phyloP scores from a whole-genome alignment of 2,888 invertebrate genomes.

The Pachliopta kotzebuea region DNA sequence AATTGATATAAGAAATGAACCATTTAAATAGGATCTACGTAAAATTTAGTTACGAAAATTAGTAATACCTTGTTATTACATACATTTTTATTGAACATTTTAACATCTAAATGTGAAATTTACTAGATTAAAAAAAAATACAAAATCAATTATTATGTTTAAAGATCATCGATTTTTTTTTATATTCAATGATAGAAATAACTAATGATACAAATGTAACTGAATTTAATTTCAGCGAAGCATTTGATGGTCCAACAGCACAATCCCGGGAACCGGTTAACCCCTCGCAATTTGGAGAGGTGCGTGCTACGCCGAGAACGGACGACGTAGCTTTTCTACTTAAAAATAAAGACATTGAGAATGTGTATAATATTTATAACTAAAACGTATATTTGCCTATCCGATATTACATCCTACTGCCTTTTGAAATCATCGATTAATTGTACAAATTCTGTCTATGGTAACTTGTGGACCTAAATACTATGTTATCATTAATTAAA shows the following conservation, averaged over 20 bases:
- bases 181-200: not conserved
- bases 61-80: not conserved
- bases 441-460: conserved; percentile 64
- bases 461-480: conserved; percentile 65
- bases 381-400: conserved; percentile 26
- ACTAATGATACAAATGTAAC: conserved; percentile 1
- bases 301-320: not conserved
- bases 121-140: not conserved
- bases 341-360: conserved; percentile 52
- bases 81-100: not conserved
- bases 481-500: conserved; percentile 47
- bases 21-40: conserved; percentile 4
- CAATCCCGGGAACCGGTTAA: not conserved
- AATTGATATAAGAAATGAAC: conserved; percentile 31
- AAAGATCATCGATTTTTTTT: not conserved
- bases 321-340: conserved; percentile 50
- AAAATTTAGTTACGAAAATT: conserved; percentile 10
- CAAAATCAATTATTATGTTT: conserved; percentile 1
- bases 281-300: not conserved
- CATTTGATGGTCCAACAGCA: conserved; percentile 6
- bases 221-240: conserved; percentile 5
- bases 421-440: conserved; percentile 44
- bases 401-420: conserved; percentile 34
- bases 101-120: not conserved
- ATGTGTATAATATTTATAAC: conserved; percentile 42